phyloP scores from a whole-genome alignment of 1,140 invertebrate genomes.

The Drosophila pectinifera region DNA sequence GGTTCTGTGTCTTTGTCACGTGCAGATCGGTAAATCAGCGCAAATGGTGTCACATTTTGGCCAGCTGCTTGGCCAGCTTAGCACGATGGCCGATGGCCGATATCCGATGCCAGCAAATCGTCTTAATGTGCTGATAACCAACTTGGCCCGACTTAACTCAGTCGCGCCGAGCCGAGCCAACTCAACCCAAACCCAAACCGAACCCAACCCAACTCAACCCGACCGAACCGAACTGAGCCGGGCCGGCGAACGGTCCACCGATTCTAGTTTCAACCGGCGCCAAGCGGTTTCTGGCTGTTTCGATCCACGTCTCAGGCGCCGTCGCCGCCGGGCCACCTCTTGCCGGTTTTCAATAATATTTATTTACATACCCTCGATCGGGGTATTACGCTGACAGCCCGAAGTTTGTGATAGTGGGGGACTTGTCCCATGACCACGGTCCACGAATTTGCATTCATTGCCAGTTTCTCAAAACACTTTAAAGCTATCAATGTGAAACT shows the following conservation, averaged over 20 bases:
- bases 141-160: constrained; percentile 24
- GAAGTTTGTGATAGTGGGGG: background rate
- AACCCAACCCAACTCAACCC: constrained; percentile 18
- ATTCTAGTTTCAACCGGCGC: constrained; percentile 77
- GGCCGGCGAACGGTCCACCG: constrained; percentile 46
- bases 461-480: background rate
- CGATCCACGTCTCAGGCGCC: constrained; percentile 24
- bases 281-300: constrained; percentile 69
- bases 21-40: constrained; percentile 43
- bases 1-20: constrained; percentile 41
- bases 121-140: constrained; percentile 40
- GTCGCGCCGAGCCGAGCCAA: constrained; percentile 5
- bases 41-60: constrained; percentile 45
- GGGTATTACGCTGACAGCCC: constrained; percentile 12
- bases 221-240: constrained; percentile 42
- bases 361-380: constrained; percentile 49
- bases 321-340: constrained; percentile 31
- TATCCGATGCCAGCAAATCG: constrained; percentile 30
- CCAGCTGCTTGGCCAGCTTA: constrained; percentile 40
- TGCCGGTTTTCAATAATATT: constrained; percentile 73
- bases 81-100: constrained; percentile 18
- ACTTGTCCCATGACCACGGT: background rate
- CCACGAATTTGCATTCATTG: background rate
- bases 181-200: background rate
- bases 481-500: background rate